Evolutionary conservation across 1,140 invertebrate species (phyloP).

Genomic region (Euura lappo): DNA sequence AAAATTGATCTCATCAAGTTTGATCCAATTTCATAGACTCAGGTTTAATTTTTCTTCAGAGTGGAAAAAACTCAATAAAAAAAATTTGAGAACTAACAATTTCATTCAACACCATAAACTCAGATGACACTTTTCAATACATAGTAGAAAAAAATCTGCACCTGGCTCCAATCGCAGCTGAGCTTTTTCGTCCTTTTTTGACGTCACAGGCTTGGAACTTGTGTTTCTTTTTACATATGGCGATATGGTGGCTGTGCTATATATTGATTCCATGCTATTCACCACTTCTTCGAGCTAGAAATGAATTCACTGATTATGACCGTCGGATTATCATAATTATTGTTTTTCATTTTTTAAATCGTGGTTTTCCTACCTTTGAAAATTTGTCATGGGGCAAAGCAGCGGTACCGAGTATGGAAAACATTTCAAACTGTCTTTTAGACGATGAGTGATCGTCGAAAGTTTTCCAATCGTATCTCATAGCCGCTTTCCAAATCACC

Average conservation of each 20-base stretch:
- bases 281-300: slow-evolving; percentile 16
- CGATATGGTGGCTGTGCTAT: slow-evolving; percentile 18
- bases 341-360: neutral
- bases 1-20: neutral
- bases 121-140: too few relatives aligned
- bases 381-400: slow-evolving; percentile 19
- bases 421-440: slow-evolving; percentile 23
- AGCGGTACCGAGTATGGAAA: slow-evolving; percentile 18
- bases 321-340: too few relatives aligned
- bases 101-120: too few relatives aligned
- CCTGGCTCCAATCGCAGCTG: neutral
- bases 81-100: too few relatives aligned
- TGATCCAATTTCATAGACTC: neutral
- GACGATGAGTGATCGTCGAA: slow-evolving; percentile 15
- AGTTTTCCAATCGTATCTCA: slow-evolving; percentile 23
- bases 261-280: slow-evolving; percentile 22
- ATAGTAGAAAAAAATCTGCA: neutral
- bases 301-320: neutral
- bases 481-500: slow-evolving; percentile 20
- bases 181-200: slow-evolving; percentile 14
- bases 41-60: neutral
- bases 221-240: slow-evolving; percentile 9
- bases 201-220: neutral
- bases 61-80: neutral
- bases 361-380: slow-evolving; percentile 10